A percentile compares a stretch with the other conserved stretches of the same genome.
These are phyloP conservation scores for Sialis fuliginosa DNA, from an alignment of 2,888 invertebrate species.

Conservation along the genomic window DNA sequence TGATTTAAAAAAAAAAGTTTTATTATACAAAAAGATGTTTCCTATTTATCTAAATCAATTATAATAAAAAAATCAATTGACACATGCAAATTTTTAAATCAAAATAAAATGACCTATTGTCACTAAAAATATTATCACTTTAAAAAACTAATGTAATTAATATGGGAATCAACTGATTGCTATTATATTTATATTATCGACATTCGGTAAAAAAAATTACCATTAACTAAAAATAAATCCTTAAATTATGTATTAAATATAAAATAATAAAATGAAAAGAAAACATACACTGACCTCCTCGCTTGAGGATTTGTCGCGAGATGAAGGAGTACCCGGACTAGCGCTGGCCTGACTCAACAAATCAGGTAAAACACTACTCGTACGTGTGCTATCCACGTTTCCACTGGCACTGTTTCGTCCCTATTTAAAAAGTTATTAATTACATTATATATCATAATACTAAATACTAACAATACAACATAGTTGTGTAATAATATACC, in stretches of 20 bases:
- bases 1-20: no score
- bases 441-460: background rate
- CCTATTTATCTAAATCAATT: no score
- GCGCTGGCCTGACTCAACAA: constrained; percentile 73
- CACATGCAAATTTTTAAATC: no score
- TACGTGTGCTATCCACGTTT: constrained; percentile 45
- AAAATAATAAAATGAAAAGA: background rate
- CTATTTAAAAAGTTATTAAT: background rate
- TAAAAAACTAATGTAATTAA: background rate
- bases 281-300: constrained; percentile 64
- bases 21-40: no score
- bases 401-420: constrained; percentile 22
- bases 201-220: background rate
- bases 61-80: no score
- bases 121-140: no score
- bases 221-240: background rate
- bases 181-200: background rate
- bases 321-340: constrained; percentile 68
- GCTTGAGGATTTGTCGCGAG: constrained; percentile 81
- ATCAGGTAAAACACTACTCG: constrained; percentile 88
- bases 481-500: no score
- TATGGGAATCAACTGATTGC: background rate
- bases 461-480: no score
- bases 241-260: background rate
- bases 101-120: no score